phyloP scores from a whole-genome alignment of 2,113 vertebrate genomes.

The Nanorana parkeri region DNA sequence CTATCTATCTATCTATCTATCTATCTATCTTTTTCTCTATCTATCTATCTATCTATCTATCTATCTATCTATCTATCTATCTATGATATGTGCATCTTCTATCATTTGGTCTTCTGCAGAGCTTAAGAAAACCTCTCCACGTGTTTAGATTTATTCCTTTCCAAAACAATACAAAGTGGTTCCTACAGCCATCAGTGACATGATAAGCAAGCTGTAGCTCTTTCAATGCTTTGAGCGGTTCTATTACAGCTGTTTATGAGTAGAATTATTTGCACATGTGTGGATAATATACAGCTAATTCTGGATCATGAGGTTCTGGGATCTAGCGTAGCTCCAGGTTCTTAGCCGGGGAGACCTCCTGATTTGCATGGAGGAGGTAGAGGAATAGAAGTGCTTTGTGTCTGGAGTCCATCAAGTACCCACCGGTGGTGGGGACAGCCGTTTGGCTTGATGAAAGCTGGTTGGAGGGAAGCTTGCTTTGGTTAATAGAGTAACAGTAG shows the following conservation, averaged over 20 bases:
- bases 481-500: conserved; percentile 54
- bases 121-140: not conserved
- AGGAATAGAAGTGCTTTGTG: conserved; percentile 67
- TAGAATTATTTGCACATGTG: not conserved
- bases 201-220: not conserved
- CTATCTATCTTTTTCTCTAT: conserved; percentile 11
- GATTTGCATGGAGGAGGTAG: conserved; percentile 58
- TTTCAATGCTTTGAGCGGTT: not conserved
- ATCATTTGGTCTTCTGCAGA: not conserved
- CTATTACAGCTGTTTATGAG: not conserved
- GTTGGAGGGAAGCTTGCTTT: conserved; percentile 57
- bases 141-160: not conserved
- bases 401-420: conserved; percentile 61
- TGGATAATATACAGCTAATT: conserved; percentile 5
- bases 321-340: conserved; percentile 59
- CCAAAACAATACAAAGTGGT: not conserved
- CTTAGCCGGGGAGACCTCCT: conserved; percentile 69
- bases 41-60: not conserved
- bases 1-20: conserved; percentile 6
- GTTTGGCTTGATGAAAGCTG: conserved; percentile 59
- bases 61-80: not conserved
- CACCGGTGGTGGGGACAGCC: conserved; percentile 54
- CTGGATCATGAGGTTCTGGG: conserved; percentile 53
- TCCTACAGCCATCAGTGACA: not conserved
- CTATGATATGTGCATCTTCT: too few relatives aligned